phyloP scores from a whole-genome alignment of 2,113 vertebrate genomes.

The Embiotoca jacksoni region DNA sequence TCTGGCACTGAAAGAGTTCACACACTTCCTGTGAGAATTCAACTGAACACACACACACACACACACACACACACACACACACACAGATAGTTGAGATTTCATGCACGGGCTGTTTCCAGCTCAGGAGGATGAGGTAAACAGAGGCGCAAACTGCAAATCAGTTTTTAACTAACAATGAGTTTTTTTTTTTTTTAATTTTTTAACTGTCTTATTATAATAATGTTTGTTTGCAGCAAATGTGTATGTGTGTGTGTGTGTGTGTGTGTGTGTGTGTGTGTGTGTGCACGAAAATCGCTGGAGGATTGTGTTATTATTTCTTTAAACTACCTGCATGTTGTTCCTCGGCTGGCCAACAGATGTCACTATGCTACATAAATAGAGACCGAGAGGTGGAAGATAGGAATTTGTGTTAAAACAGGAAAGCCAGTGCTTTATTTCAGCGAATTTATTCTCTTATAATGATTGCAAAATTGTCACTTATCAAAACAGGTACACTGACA shows the following conservation, averaged over 20 bases:
- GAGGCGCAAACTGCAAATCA: neutral
- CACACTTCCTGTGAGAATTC: neutral
- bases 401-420: neutral
- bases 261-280: neutral
- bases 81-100: too few species aligned
- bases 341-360: constrained; percentile 53
- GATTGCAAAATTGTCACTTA: constrained; percentile 2
- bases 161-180: neutral
- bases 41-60: too few species aligned
- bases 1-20: neutral
- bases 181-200: too few species aligned
- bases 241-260: neutral
- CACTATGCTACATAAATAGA: constrained; percentile 50
- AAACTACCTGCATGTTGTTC: constrained; percentile 15
- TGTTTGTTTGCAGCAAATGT: too few species aligned
- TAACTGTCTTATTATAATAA: too few species aligned
- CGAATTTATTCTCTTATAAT: constrained; percentile 8
- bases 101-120: neutral
- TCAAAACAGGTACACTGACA: neutral
- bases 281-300: neutral
- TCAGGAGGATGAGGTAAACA: neutral
- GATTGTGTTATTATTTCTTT: neutral
- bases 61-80: too few species aligned
- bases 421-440: too few species aligned
- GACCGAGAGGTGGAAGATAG: neutral